These are phyloP conservation scores for Vesta saturnalis DNA, from an alignment of 2,888 invertebrate genomes.

Conservation along the genomic window DNA sequence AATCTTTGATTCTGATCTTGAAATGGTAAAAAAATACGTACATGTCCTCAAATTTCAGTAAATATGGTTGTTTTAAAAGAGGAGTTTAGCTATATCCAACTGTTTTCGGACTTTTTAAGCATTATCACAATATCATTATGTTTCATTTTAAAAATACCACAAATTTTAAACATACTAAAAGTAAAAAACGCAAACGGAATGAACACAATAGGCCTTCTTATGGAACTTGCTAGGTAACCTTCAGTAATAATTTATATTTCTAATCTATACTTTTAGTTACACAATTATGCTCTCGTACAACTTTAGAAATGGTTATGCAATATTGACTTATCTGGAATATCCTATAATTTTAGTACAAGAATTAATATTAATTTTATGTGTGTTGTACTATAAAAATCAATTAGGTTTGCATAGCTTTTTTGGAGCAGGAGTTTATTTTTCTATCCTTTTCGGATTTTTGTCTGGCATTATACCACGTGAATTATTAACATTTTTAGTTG, in stretches of 20 bases:
- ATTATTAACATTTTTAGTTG: conserved; percentile 71
- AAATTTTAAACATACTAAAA: conserved; percentile 74
- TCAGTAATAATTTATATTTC: conserved; percentile 40
- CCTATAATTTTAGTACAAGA: conserved; percentile 82
- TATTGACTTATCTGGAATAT: conserved; percentile 85
- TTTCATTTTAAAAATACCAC: conserved; percentile 83
- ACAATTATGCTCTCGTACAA: conserved; percentile 85
- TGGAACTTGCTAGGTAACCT: conserved; percentile 79
- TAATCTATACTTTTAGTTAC: conserved; percentile 78
- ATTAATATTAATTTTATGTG: conserved; percentile 75
- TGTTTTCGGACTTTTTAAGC: conserved; percentile 69
- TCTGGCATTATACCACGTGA: conserved; percentile 62
- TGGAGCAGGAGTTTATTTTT: conserved; percentile 61
- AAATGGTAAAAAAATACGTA: no score
- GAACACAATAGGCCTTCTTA: conserved; percentile 70
- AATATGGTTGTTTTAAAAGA: conserved; percentile 33
- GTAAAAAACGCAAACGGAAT: conserved; percentile 76
- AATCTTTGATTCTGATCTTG: no score
- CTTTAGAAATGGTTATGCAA: conserved; percentile 75
- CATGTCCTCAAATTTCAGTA: no score
- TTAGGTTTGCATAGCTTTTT: conserved; percentile 62
- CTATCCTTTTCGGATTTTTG: conserved; percentile 62
- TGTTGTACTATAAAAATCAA: conserved; percentile 72
- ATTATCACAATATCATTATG: conserved; percentile 81
- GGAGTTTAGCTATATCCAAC: conserved; percentile 39